Evolutionary conservation across 2,797 vertebrate genomes (phyloP), one percentile per base, ranked within the genome.

Genomic region (Pempheris klunzingeri): DNA sequence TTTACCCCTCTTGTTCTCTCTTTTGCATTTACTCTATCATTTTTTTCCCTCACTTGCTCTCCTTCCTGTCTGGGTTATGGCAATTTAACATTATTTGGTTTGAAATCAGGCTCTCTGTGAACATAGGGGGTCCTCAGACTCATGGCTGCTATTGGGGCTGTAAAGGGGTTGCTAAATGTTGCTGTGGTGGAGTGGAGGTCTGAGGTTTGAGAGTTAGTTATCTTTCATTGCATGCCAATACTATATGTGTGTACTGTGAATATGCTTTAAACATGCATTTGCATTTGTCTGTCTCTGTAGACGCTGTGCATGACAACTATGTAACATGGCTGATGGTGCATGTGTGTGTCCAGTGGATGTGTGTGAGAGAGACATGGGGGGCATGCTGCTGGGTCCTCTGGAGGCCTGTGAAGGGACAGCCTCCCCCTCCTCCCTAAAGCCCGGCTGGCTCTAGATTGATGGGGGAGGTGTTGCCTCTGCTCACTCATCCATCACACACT

Each of bases 401-500:
- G 88, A 92, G 90, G 90, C 88, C 85, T 75, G 83, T 84, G 71
- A 90, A 90, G 92, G 93, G 85, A 82, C 66, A 13, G 30, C 68
- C 62, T 60, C 74, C 77, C 74, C 74, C 81, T 75, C 81, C 88
- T 80, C 66, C 74, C 71, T 30, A 63, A 82, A 89, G 63, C 64
- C 60, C 1, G 59, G 49, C 83, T 75, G 65, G 64, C 76, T 84
- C 38, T 84, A 93, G 93, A 95, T 93, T 93, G 92, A 94, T 94
- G 92, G 92, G 92, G 91, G 92, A 92, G 92, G 94, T 93, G 93
- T 93, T 91, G 87, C 93, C 91, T 88, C 88, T 90, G 93, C 86
- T 94, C 92, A 85, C 89, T 94, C 93, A 95, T 95, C 94, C 94
- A 95, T 95, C 94, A 94, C 92, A 89, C 86, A 91, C 90, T 92